Conservation (phyloP, 2,113 vertebrate genomes). For the Lepus timidus region DNA sequence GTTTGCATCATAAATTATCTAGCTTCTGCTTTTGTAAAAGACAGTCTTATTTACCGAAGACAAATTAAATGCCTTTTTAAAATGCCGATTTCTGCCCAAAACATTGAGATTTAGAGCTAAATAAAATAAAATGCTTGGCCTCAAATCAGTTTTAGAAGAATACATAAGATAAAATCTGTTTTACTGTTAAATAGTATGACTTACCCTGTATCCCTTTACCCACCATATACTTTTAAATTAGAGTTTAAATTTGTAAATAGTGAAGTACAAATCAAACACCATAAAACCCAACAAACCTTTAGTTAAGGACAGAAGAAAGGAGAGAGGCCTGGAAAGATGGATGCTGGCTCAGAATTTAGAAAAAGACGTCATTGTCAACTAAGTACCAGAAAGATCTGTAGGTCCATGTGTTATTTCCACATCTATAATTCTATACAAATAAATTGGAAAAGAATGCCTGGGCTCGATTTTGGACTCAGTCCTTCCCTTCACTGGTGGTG, state of each 20-base stretch:
- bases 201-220: neutral
- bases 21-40: constrained; percentile 27
- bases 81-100: neutral
- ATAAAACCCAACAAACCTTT: constrained; percentile 16
- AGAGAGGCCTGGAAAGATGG: neutral
- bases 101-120: constrained; percentile 6
- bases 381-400: neutral
- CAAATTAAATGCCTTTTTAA: constrained; percentile 3
- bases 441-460: neutral
- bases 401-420: too few relatives aligned
- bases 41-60: constrained; percentile 9
- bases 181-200: neutral
- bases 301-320: neutral
- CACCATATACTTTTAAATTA: constrained; percentile 23
- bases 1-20: neutral
- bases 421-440: neutral
- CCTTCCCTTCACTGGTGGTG: neutral
- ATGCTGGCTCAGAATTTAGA: neutral
- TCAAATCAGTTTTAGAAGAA: constrained; percentile 41
- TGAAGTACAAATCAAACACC: constrained; percentile 30
- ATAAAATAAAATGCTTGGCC: constrained; percentile 1
- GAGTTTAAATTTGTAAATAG: neutral
- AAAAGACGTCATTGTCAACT: neutral
- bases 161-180: constrained; percentile 29
- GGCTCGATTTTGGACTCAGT: neutral